These are phyloP conservation scores for Smutsia temminckii DNA, from an alignment of 2,797 vertebrate species.

Conservation along the genomic window DNA sequence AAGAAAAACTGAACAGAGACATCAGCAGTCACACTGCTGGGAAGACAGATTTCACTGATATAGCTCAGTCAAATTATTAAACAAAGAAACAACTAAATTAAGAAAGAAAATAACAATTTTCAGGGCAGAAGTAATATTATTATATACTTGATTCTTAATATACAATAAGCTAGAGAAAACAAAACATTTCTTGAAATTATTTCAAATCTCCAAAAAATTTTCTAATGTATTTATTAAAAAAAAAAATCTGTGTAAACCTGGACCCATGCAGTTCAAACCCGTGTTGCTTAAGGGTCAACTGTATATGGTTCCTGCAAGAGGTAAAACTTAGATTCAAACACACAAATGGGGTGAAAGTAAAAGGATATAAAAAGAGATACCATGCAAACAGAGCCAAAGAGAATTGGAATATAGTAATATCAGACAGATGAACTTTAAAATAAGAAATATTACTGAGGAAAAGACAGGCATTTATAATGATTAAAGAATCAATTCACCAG, in stretches of 20 bases:
- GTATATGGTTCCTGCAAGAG: not conserved
- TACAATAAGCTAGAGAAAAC: too few relatives aligned
- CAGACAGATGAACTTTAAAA: not conserved
- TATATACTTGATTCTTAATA: too few relatives aligned
- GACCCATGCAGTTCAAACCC: too few relatives aligned
- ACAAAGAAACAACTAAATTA: not conserved
- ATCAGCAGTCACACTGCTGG: not conserved
- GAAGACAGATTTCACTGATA: not conserved
- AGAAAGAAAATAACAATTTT: constrained; percentile 4
- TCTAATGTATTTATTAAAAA: too few relatives aligned
- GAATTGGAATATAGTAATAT: not conserved
- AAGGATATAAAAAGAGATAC: not conserved
- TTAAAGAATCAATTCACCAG: not conserved
- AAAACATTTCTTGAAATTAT: too few relatives aligned
- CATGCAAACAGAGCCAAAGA: not conserved
- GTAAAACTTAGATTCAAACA: not conserved
- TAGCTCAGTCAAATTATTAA: not conserved
- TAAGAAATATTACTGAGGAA: not conserved
- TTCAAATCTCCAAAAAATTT: too few relatives aligned
- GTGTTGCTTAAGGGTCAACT: too few relatives aligned
- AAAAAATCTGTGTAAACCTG: too few relatives aligned
- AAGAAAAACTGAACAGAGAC: not conserved
- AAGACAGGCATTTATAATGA: not conserved
- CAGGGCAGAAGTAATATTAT: not conserved
- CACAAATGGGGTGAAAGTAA: not conserved